Evolutionary conservation across 2,888 invertebrate genomes (phyloP), one percentile per base, ranked within the genome.

Genomic region (Tyria jacobaeae): DNA sequence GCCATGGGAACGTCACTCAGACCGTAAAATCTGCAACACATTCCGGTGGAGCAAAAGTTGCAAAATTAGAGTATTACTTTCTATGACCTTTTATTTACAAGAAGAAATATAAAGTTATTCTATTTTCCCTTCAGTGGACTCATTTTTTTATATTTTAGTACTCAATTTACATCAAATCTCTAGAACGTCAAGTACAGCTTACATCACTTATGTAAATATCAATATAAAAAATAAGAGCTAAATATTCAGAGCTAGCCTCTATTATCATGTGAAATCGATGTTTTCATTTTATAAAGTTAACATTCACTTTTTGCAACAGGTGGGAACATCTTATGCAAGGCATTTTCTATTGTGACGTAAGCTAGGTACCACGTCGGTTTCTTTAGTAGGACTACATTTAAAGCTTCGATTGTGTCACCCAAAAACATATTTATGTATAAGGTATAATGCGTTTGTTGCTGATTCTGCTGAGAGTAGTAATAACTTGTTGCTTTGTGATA

Each of bases 1-100:
- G 80, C 83, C 75, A 74, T 61, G 56, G 1, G 17, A 59, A 54
- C 62, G 68, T 62, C 65, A 71, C 71, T 66, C 64, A 55, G 76
- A 84, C 79, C 89, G 83, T 86, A 81, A 86, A 88, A 83, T 81
- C 74, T 71, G 66, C 69, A 69, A 74, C 73, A 78, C 83, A 79
- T 82, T 84, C 80, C 81, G 80, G 60, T 57, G 66, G 14, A 60
- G 85, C 68, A 86, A 90, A 87, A 90, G 90, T 85, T 79, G 41
- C 49, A 66, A 75, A 68, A 17, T 10, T 25, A 62, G 39, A 85
- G 85, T 89, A 76, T 89, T 81, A 70, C 86, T 89, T 86, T 89
- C 85, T 57, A 21, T n/a, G 6, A n/a, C 12, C 15, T 34, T 55
- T 27, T 47, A 12, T 35, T 35, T 3, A 12, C 12, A 35, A 14